These are phyloP conservation scores for Aphelenchoides avenae DNA, from an alignment of 1,140 invertebrate species.

Conservation along the genomic window DNA sequence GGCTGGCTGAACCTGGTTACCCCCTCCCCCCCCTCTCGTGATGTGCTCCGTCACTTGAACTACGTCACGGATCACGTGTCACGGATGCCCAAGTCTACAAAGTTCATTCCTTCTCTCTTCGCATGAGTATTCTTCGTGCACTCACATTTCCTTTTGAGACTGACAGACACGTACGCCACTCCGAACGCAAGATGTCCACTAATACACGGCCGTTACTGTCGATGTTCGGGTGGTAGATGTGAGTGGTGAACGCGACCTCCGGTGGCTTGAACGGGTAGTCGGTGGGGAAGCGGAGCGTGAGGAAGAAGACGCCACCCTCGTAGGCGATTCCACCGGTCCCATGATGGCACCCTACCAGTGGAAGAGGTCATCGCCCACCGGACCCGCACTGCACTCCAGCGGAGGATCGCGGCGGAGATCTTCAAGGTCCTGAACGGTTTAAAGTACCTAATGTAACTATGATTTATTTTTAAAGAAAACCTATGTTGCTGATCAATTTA, in stretches of 20 bases:
- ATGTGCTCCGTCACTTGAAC: too few species aligned
- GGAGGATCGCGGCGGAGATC: constrained; percentile 94
- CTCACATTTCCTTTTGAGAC: constrained; percentile 97
- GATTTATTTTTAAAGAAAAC: too few species aligned
- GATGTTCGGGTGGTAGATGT: constrained; percentile 99
- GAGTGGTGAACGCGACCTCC: constrained; percentile 97
- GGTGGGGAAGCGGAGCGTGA: constrained; percentile 98
- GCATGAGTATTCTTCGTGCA: constrained; percentile 4
- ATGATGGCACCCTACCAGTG: constrained; percentile 98
- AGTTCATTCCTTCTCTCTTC: background rate
- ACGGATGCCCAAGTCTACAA: too few species aligned
- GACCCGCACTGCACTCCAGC: constrained; percentile 93
- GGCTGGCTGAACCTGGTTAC: too few species aligned
- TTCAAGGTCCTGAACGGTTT: constrained; percentile 97
- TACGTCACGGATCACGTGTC: too few species aligned
- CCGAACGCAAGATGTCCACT: constrained; percentile 94
- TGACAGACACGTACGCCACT: constrained; percentile 97
- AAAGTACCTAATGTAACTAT: too few species aligned
- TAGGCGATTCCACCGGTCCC: constrained; percentile 78
- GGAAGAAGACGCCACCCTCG: constrained; percentile 93
- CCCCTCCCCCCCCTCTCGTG: too few species aligned
- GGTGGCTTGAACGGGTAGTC: constrained; percentile 99
- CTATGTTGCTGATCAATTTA: too few species aligned
- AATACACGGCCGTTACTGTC: constrained; percentile 95
- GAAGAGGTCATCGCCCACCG: constrained; percentile 93